A percentile compares a stretch with the other conserved stretches of the same genome.
These are phyloP conservation scores for Eudemis profundana DNA, from an alignment of 2,888 invertebrate genomes.

Conservation along the genomic window DNA sequence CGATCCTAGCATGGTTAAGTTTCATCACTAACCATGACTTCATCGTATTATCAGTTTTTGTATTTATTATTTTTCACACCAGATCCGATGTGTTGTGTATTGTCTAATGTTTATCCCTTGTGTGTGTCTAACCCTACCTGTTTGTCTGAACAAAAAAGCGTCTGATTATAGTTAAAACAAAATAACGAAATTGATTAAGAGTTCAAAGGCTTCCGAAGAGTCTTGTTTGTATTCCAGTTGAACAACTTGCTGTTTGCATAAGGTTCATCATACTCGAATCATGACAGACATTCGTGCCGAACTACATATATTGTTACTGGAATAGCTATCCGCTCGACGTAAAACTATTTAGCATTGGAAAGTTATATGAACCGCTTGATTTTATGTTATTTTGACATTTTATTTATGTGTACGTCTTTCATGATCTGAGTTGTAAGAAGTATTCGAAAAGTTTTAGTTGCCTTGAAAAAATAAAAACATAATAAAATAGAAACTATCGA, in stretches of 20 bases:
- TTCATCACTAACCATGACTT: conserved; percentile 66
- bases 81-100: conserved; percentile 91
- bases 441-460: conserved; percentile 61
- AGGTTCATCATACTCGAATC: conserved; percentile 70
- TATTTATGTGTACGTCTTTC: conserved; percentile 62
- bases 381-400: conserved; percentile 44
- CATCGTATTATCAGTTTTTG: conserved; percentile 65
- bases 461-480: conserved; percentile 48
- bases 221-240: conserved; percentile 80
- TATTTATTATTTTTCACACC: conserved; percentile 80
- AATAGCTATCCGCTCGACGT: conserved; percentile 37
- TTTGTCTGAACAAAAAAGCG: conserved; percentile 82
- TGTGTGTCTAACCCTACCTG: conserved; percentile 92
- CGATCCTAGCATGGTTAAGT: conserved; percentile 81
- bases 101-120: conserved; percentile 96
- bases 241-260: conserved; percentile 63
- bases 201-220: conserved; percentile 80
- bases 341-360: conserved; percentile 28
- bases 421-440: conserved; percentile 71
- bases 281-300: conserved; percentile 66
- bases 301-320: conserved; percentile 26
- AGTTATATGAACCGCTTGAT: conserved; percentile 38
- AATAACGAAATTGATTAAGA: conserved; percentile 69
- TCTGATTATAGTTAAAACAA: conserved; percentile 63
- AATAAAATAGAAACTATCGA: conserved; percentile 35